Conservation (phyloP, 2,888 invertebrate species). For the Octodonta nipae region DNA sequence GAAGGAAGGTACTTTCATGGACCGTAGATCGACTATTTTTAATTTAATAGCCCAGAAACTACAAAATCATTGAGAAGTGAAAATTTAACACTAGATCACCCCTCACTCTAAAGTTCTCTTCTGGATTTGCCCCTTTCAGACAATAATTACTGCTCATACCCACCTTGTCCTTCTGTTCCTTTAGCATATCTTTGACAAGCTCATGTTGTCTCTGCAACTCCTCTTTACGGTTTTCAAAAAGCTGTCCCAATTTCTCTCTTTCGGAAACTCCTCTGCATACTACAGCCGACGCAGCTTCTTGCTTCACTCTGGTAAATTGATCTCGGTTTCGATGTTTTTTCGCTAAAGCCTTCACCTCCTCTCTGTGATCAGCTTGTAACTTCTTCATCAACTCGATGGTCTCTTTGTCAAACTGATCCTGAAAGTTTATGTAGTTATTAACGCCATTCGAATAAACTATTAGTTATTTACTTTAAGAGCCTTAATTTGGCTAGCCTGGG, state of each 20-base stretch:
- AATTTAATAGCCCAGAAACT: too few relatives aligned
- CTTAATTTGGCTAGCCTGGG: slow-evolving; percentile 72
- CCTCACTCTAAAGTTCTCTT: too few relatives aligned
- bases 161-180: slow-evolving; percentile 54
- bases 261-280: slow-evolving; percentile 85
- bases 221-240: slow-evolving; percentile 62
- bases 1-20: too few relatives aligned
- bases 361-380: slow-evolving; percentile 68
- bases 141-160: too few relatives aligned
- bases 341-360: slow-evolving; percentile 75
- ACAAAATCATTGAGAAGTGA: too few relatives aligned
- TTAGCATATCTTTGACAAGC: slow-evolving; percentile 53
- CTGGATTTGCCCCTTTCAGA: too few relatives aligned
- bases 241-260: slow-evolving; percentile 63
- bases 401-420: slow-evolving; percentile 53
- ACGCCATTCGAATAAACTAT: too few relatives aligned
- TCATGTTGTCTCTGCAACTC: slow-evolving; percentile 69
- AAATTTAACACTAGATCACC: too few relatives aligned
- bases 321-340: slow-evolving; percentile 83
- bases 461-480: slow-evolving; percentile 44
- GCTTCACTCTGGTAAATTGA: slow-evolving; percentile 73
- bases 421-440: too few relatives aligned
- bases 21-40: too few relatives aligned
- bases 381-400: slow-evolving; percentile 64
- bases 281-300: slow-evolving; percentile 67